Evolutionary conservation across 1,140 invertebrate species (phyloP).

Genomic region (Pachypeltis micranthus): DNA sequence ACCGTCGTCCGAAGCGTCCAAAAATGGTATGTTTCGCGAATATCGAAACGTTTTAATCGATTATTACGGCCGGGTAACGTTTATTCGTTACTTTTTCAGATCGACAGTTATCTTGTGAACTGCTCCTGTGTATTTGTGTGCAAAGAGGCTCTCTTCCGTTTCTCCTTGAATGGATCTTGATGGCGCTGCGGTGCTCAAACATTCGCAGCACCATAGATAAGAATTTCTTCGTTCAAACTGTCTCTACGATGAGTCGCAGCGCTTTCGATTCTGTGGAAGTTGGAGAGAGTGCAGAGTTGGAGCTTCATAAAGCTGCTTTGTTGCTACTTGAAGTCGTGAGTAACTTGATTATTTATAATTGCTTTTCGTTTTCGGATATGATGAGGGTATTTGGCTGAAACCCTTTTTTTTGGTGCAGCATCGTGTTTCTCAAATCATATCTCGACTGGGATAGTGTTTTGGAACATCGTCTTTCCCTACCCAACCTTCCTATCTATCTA

Average conservation of each 20-base stretch:
- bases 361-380: too few species aligned
- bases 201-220: slow-evolving; percentile 22
- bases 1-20: slow-evolving; percentile 41
- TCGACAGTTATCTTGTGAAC: slow-evolving; percentile 41
- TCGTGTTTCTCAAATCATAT: too few species aligned
- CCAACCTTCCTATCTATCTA: too few species aligned
- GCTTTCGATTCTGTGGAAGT: not conserved
- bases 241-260: slow-evolving; percentile 6
- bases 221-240: slow-evolving; percentile 7
- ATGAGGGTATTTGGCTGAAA: too few species aligned
- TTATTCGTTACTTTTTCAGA: too few species aligned
- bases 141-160: slow-evolving; percentile 50
- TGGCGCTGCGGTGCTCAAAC: slow-evolving; percentile 38
- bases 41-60: too few species aligned
- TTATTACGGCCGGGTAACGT: too few species aligned
- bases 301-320: slow-evolving; percentile 42
- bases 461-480: too few species aligned
- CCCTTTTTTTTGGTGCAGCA: too few species aligned
- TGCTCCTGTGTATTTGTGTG: slow-evolving; percentile 44
- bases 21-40: too few species aligned
- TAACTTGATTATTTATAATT: not conserved
- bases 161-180: slow-evolving; percentile 51
- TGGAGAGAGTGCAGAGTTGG: slow-evolving; percentile 26
- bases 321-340: slow-evolving; percentile 43
- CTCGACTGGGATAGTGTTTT: too few species aligned